These are phyloP conservation scores for Clarias macrocephalus DNA, from an alignment of 2,113 vertebrate genomes.

Conservation along the genomic window DNA sequence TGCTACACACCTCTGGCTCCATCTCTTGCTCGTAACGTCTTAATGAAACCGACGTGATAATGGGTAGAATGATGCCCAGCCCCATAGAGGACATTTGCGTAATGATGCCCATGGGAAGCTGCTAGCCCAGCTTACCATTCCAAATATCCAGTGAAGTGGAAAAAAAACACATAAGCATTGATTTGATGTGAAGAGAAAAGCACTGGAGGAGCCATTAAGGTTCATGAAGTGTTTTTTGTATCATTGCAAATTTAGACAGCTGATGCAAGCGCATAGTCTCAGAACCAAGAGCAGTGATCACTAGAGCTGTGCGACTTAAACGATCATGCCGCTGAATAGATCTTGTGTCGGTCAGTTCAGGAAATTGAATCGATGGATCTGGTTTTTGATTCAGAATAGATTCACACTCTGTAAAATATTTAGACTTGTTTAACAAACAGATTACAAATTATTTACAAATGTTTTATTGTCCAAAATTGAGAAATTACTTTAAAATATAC, in stretches of 20 bases:
- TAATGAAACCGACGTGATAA: constrained; percentile 53
- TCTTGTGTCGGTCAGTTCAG: too few species aligned
- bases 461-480: too few species aligned
- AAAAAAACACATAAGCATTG: constrained; percentile 18
- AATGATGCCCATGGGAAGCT: constrained; percentile 49
- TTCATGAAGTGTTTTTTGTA: constrained; percentile 61
- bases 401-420: too few species aligned
- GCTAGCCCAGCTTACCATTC: constrained; percentile 50
- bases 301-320: background rate
- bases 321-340: too few species aligned
- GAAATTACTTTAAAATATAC: too few species aligned
- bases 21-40: constrained; percentile 35
- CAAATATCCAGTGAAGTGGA: constrained; percentile 36
- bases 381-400: too few species aligned
- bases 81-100: constrained; percentile 45
- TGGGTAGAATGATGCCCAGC: constrained; percentile 55
- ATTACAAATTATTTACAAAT: too few species aligned
- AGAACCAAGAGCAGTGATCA: background rate
- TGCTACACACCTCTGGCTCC: constrained; percentile 35
- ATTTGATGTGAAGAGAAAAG: constrained; percentile 41
- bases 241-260: constrained; percentile 51
- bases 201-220: constrained; percentile 62
- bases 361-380: too few species aligned
- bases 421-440: too few species aligned
- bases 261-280: background rate